These are phyloP conservation scores for Peromyscus melanophrys DNA, from an alignment of 2,797 vertebrate species.

Conservation along the genomic window DNA sequence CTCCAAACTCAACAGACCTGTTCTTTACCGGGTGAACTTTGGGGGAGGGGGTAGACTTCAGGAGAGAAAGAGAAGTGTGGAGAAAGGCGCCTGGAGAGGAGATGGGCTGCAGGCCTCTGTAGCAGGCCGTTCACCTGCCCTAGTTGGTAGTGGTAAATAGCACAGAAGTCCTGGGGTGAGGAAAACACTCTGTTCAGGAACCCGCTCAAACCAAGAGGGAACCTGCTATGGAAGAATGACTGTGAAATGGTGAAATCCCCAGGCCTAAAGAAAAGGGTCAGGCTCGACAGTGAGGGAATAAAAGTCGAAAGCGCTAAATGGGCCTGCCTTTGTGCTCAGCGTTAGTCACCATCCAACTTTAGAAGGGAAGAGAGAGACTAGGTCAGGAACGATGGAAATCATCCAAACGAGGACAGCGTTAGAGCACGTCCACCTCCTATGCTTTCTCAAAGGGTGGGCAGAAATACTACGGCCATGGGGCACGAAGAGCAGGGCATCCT, in stretches of 20 bases:
- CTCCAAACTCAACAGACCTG: background rate
- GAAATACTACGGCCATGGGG: background rate
- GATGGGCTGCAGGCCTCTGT: background rate
- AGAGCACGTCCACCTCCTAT: background rate
- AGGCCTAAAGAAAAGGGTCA: slow-evolving; percentile 37
- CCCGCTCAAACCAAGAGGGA: slow-evolving; percentile 12
- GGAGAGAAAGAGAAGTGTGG: background rate
- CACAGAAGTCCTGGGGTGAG: slow-evolving; percentile 16
- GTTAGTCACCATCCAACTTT: slow-evolving; percentile 74
- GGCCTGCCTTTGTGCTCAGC: slow-evolving; percentile 62
- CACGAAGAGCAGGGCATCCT: background rate
- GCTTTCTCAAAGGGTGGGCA: background rate
- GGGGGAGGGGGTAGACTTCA: background rate
- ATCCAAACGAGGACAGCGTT: background rate
- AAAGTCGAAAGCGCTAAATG: slow-evolving; percentile 37
- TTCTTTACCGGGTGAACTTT: background rate
- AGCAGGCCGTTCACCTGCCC: slow-evolving; percentile 24
- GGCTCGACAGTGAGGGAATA: background rate
- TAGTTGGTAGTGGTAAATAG: slow-evolving; percentile 49
- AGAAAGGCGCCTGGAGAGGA: background rate
- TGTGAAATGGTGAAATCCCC: slow-evolving; percentile 42
- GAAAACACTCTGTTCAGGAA: slow-evolving; percentile 67
- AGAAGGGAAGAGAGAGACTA: slow-evolving; percentile 42
- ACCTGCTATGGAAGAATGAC: slow-evolving; percentile 45
- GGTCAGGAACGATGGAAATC: background rate